phyloP scores from a whole-genome alignment of 2,797 vertebrate genomes.

The Podargus strigoides region DNA sequence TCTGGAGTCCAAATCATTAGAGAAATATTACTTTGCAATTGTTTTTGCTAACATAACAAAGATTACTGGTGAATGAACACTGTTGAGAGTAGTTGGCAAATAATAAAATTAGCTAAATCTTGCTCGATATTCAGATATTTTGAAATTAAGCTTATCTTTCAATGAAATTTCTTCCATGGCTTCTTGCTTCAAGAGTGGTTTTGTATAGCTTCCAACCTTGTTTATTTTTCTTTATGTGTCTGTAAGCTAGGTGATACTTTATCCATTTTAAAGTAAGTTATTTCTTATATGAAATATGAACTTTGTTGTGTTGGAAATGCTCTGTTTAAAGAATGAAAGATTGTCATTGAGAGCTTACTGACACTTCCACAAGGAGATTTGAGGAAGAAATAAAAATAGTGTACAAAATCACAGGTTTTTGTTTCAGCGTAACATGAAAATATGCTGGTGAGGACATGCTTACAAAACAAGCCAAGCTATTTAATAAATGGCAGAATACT shows the following conservation, averaged over 20 bases:
- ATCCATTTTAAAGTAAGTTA: neutral
- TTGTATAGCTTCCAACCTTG: neutral
- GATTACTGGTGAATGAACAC: neutral
- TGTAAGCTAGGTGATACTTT: neutral
- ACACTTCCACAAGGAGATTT: neutral
- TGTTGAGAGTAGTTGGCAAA: neutral
- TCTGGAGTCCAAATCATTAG: neutral
- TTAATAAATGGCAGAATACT: neutral
- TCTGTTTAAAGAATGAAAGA: neutral
- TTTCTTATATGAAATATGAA: neutral
- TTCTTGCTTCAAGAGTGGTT: neutral
- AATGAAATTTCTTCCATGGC: neutral
- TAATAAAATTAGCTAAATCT: neutral
- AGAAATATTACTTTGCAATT: neutral
- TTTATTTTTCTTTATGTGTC: neutral
- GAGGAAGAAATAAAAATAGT: neutral
- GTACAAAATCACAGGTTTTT: neutral
- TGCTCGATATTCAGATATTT: neutral
- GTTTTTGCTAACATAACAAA: neutral
- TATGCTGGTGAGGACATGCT: neutral
- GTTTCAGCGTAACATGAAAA: neutral
- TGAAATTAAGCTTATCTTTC: neutral
- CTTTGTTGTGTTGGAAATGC: neutral
- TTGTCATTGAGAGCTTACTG: neutral
- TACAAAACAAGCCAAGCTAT: neutral